These are phyloP conservation scores for Heliothis subflexa DNA, from an alignment of 1,140 invertebrate genomes.

Conservation along the genomic window DNA sequence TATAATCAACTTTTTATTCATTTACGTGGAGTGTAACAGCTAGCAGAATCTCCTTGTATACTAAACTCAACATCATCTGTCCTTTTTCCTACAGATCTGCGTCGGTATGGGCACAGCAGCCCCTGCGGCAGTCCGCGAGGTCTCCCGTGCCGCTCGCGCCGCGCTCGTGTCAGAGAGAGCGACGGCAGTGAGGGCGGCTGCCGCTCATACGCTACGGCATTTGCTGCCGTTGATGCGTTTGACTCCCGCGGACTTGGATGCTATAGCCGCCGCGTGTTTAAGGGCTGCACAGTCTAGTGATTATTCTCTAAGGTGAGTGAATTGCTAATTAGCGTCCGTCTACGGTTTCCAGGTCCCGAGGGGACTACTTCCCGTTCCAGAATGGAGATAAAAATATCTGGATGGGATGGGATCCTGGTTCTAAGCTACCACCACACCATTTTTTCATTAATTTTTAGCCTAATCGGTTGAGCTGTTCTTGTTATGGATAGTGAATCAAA, in stretches of 20 bases:
- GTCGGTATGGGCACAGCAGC: slow-evolving; percentile 81
- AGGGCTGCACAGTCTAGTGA: slow-evolving; percentile 74
- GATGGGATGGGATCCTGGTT: too few relatives aligned
- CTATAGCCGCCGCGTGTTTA: slow-evolving; percentile 74
- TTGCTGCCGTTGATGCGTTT: slow-evolving; percentile 73
- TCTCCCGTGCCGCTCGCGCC: slow-evolving; percentile 70
- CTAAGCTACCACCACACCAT: too few relatives aligned
- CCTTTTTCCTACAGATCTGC: slow-evolving; percentile 66
- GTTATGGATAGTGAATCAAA: too few relatives aligned
- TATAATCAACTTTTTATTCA: too few relatives aligned
- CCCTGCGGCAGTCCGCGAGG: slow-evolving; percentile 70
- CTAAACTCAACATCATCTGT: background rate
- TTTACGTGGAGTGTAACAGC: too few relatives aligned
- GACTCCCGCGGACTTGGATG: slow-evolving; percentile 72
- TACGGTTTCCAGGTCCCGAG: too few relatives aligned
- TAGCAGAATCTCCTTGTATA: too few relatives aligned
- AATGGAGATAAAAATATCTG: too few relatives aligned
- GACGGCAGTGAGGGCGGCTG: slow-evolving; percentile 68
- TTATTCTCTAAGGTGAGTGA: slow-evolving; percentile 74
- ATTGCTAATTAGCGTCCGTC: too few relatives aligned
- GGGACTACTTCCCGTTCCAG: too few relatives aligned
- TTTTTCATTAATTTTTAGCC: too few relatives aligned
- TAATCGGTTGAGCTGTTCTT: too few relatives aligned
- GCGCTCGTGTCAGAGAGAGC: slow-evolving; percentile 71
- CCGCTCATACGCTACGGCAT: slow-evolving; percentile 65